phyloP scores from a whole-genome alignment of 2,888 invertebrate genomes.

The Amphipoea oculea region DNA sequence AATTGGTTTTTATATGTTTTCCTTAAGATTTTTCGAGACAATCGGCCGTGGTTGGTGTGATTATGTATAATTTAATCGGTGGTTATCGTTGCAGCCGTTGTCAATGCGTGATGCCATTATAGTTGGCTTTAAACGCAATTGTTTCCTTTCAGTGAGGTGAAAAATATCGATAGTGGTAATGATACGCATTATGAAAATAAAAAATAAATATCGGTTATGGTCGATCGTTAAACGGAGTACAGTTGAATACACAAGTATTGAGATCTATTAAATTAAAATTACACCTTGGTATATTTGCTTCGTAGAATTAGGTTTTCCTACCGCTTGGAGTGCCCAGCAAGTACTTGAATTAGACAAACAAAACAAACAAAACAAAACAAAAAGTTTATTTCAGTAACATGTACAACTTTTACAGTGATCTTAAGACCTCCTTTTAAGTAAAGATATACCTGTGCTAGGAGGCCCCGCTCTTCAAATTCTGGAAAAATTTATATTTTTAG shows the following conservation, averaged over 20 bases:
- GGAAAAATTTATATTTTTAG: no score
- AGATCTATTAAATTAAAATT: neutral
- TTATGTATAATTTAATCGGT: slow-evolving; percentile 80
- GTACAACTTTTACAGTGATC: no score
- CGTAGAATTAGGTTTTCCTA: neutral
- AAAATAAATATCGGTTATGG: slow-evolving; percentile 58
- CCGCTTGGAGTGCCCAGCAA: neutral
- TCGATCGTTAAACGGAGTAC: slow-evolving; percentile 37
- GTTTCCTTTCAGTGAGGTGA: slow-evolving; percentile 49
- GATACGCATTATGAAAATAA: slow-evolving; percentile 38
- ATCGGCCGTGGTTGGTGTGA: slow-evolving; percentile 73
- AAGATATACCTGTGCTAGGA: no score
- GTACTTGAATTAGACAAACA: neutral
- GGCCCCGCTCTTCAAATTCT: no score
- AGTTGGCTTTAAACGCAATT: slow-evolving; percentile 52
- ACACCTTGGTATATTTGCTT: neutral
- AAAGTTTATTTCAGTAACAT: no score
- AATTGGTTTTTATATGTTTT: slow-evolving; percentile 86
- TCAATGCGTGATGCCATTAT: slow-evolving; percentile 77
- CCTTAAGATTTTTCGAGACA: slow-evolving; percentile 75
- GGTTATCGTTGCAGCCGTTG: slow-evolving; percentile 72
- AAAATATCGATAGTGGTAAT: slow-evolving; percentile 46
- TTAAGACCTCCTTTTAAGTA: no score
- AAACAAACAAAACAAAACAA: no score
- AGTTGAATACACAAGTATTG: slow-evolving; percentile 26